phyloP scores from a whole-genome alignment of 2,797 vertebrate species.

The Rhodeus uyekii region DNA sequence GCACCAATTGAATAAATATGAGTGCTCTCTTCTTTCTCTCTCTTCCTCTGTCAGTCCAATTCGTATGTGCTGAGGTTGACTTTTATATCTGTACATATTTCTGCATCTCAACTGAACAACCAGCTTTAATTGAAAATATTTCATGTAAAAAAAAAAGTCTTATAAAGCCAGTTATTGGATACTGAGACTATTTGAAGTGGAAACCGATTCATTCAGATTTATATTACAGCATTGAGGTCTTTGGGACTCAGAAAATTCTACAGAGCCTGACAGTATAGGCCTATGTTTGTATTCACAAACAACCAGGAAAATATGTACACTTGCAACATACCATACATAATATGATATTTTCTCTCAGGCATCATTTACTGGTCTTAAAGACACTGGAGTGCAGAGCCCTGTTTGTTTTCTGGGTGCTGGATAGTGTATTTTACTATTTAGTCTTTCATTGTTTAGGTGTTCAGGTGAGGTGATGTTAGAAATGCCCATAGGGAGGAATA shows the following conservation, averaged over 20 bases:
- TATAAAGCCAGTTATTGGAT: not conserved
- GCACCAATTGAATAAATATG: slow-evolving; percentile 57
- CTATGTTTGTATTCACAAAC: not conserved
- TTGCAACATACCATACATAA: not conserved
- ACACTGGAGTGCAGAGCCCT: slow-evolving; percentile 70
- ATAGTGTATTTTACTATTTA: slow-evolving; percentile 3
- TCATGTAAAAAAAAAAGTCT: not conserved
- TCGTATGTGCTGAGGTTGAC: slow-evolving; percentile 7
- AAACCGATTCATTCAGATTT: not conserved
- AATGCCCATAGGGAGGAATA: slow-evolving; percentile 14
- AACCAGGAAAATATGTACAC: not conserved
- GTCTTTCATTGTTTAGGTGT: not conserved
- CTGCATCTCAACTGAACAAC: not conserved
- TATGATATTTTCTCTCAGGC: not conserved
- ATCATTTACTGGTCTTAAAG: slow-evolving; percentile 5
- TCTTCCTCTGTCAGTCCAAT: slow-evolving; percentile 4
- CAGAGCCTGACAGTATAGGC: too few relatives aligned
- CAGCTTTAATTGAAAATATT: not conserved
- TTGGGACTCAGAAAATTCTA: too few relatives aligned
- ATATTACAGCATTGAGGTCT: not conserved
- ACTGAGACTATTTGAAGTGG: not conserved
- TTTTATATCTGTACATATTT: not conserved
- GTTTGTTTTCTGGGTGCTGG: slow-evolving; percentile 54
- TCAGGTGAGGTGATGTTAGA: not conserved
- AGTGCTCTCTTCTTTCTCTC: slow-evolving; percentile 18